Evolutionary conservation across 2,797 vertebrate genomes (phyloP), one percentile per base, ranked within the genome.

Genomic region (Alfaro cultratus): DNA sequence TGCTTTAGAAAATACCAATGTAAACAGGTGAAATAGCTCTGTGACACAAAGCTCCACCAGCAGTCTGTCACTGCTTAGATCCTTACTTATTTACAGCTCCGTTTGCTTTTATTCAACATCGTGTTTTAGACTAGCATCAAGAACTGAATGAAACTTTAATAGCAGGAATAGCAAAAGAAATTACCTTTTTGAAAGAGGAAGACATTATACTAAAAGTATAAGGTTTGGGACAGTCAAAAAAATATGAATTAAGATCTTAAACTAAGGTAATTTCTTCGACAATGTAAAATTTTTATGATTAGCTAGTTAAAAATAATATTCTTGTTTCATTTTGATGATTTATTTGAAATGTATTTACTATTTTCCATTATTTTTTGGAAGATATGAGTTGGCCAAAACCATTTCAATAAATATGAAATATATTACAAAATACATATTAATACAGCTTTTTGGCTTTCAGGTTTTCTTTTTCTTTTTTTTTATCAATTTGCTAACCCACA

Each of bases 1-100:
- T 73, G 85, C 83, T 34, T 62, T 70, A 80, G 81, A 86, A 86
- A 86, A 86, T 75, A 83, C 74, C 45, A 74, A 73, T 53, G 49
- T 77, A 67, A 85, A 84, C 77, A 77, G 76, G 83, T 82, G 41
- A 85, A 80, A 76, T n/a, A 23, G 73, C 70, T 74, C 78, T 77
- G 60, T 84, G 84, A 81, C 78, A 76, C 57, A 43, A 74, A 46
- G 64, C 62, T 51, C 55, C 34, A 41, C 73, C 51, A 10, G 67
- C 62, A 45, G 75, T 75, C 53, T 47, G 57, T 53, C 51, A 26
- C 12, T 2, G n/a, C 57, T 39, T 41, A 47, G 8, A 51, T 16
- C 75, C 16, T n/a, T 75, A 62, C 75, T 53, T 81, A 78, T 76
- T 82, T 73, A 57, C 73, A 67, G 34, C 26, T 74, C 31, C 15